These are phyloP conservation scores for Monoplex corrugatus DNA, from an alignment of 2,888 invertebrate genomes.

Conservation along the genomic window DNA sequence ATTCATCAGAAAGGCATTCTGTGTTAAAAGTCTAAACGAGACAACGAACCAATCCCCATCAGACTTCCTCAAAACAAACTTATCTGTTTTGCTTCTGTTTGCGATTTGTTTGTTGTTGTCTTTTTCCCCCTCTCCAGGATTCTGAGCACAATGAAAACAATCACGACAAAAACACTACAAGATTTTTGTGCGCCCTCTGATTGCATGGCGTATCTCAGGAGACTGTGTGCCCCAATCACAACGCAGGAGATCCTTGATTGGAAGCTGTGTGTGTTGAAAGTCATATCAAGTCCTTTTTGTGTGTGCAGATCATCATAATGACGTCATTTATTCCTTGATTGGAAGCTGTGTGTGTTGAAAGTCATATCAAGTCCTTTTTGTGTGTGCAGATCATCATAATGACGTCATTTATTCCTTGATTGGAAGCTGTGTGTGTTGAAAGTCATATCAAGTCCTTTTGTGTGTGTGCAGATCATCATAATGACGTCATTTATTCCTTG, in stretches of 20 bases:
- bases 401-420: no score
- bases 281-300: slow-evolving; percentile 56
- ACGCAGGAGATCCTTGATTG: slow-evolving; percentile 51
- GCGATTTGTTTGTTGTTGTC: background rate
- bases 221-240: slow-evolving; percentile 29
- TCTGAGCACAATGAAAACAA: slow-evolving; percentile 37
- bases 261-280: slow-evolving; percentile 49
- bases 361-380: no score
- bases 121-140: background rate
- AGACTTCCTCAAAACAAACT: slow-evolving; percentile 21
- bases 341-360: no score
- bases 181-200: slow-evolving; percentile 33
- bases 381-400: no score
- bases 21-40: no score
- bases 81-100: background rate
- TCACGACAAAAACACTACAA: slow-evolving; percentile 24
- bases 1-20: no score
- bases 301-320: no score
- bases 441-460: no score
- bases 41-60: slow-evolving; percentile 27
- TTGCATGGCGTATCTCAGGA: slow-evolving; percentile 54
- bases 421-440: no score
- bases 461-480: no score
- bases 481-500: no score
- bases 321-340: no score